Base-by-base conservation (phyloP, 2,113 vertebrate genomes). In the Lagopus leucura region DNA sequence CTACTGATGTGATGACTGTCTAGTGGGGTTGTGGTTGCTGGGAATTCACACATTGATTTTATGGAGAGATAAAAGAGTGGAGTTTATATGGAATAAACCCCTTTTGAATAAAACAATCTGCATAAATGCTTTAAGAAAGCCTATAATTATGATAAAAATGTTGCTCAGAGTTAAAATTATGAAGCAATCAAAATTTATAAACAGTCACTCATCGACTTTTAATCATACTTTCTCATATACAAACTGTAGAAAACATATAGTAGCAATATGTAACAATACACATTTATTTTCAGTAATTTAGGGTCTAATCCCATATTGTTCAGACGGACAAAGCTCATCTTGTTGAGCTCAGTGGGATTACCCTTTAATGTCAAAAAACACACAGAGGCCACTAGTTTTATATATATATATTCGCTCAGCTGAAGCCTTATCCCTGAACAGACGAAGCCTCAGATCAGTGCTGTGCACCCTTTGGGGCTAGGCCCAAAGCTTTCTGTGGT, bases 131-230 rank as follows among this genome's bases (percentile, higher is more conserved):
- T 98, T 98, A 98, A 98, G 98, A 98, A 98, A 98, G 97, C 97
- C 98, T 98, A 96, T 98, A 98, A 98, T 98, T 98, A 98, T 98
- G 98, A 98, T 98, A 98, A 98, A 98, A 98, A 98, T 98, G 98
- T 98, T 98, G 97, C 97, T 98, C 97, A 98, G 97, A 98, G 97
- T 98, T 98, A 98, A 98, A 98, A 98, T 98, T 98, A 98, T 98
- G 98, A 98, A 98, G 98, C 98, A 98, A 98, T 98, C 98, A 98
- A 98, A 98, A 98, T 98, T 98, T 98, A 98, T 98, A 98, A 98
- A 98, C 97, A 98, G 96, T 97, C 97, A 98, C 97, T 98, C 98
- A 98, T 98, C 95, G 97, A 98, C 98, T 98, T 98, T 97, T 98
- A 98, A 98, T 98, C 98, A 98, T 90, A 98, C 97, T 98, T 98